phyloP scores from a whole-genome alignment of 2,888 invertebrate genomes.

The Tigriopus californicus region DNA sequence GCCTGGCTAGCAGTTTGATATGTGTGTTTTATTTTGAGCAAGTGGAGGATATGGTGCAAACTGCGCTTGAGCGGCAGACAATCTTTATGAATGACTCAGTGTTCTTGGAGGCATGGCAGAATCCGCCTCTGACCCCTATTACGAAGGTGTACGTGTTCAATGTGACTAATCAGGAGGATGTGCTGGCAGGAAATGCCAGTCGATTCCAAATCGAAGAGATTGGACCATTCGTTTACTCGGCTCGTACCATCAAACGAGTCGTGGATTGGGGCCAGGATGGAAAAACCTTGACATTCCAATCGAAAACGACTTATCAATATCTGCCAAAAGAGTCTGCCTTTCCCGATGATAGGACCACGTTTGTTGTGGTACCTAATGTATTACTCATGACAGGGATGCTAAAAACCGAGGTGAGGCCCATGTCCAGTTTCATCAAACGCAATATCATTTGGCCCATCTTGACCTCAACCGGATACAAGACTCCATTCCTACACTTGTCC shows the following conservation, averaged over 20 bases:
- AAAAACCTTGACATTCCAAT: not conserved
- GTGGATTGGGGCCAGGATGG: not conserved
- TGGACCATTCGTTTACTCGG: not conserved
- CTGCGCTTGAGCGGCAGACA: not conserved
- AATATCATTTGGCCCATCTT: not conserved
- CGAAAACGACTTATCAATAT: not conserved
- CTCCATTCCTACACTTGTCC: not conserved
- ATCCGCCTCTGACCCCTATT: not conserved
- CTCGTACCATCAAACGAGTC: not conserved
- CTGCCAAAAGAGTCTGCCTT: not conserved
- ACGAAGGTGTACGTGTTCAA: not conserved
- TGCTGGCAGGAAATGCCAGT: not conserved
- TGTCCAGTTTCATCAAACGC: not conserved
- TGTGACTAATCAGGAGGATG: not conserved
- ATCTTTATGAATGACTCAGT: not conserved
- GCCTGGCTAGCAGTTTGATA: no score
- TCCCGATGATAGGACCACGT: not conserved
- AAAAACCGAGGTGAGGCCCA: not conserved
- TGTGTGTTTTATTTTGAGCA: no score
- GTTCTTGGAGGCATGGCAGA: not conserved
- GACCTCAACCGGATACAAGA: not conserved
- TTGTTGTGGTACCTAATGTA: not conserved
- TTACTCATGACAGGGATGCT: not conserved
- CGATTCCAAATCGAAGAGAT: not conserved
- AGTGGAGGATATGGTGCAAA: not conserved